A percentile compares a stretch with the other conserved stretches of the same genome.
Evolutionary conservation across 2,113 vertebrate species (phyloP).

Genomic region (Forbesichthys papilliferus): DNA sequence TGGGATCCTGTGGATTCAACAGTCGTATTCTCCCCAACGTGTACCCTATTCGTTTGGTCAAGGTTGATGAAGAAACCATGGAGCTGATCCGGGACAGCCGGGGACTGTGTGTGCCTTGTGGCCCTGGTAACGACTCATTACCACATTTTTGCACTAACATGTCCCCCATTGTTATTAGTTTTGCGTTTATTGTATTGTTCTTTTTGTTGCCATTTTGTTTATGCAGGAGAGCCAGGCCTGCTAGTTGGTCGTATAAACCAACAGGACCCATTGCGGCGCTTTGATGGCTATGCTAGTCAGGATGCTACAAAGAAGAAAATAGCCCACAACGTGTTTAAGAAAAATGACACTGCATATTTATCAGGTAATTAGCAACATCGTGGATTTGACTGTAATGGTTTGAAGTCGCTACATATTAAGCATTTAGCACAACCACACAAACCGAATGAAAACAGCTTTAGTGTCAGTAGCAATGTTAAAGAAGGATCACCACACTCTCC

Average conservation of each 20-base stretch:
- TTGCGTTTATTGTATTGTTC: not conserved
- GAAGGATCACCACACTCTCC: not conserved
- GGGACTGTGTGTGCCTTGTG: constrained; percentile 85
- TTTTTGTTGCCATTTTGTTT: not conserved
- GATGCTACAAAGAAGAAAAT: constrained; percentile 89
- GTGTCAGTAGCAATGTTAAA: not conserved
- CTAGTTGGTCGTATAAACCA: constrained; percentile 89
- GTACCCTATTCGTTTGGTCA: constrained; percentile 88
- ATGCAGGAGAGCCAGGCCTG: constrained; percentile 77
- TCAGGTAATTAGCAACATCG: constrained; percentile 74
- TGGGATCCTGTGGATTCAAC: constrained; percentile 89
- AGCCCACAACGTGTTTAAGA: constrained; percentile 80
- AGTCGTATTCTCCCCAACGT: constrained; percentile 86
- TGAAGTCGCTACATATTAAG: not conserved
- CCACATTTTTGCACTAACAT: not conserved
- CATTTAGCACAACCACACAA: not conserved
- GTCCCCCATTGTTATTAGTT: not conserved
- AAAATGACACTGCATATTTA: constrained; percentile 87
- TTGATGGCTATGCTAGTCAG: constrained; percentile 87
- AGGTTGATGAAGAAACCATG: constrained; percentile 87
- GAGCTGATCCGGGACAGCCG: constrained; percentile 80
- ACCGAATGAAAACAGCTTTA: not conserved
- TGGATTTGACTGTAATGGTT: not conserved
- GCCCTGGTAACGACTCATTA: constrained; percentile 74
- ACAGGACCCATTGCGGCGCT: constrained; percentile 85